phyloP scores from a whole-genome alignment of 1,140 invertebrate species.

The Calliphora vicina region DNA sequence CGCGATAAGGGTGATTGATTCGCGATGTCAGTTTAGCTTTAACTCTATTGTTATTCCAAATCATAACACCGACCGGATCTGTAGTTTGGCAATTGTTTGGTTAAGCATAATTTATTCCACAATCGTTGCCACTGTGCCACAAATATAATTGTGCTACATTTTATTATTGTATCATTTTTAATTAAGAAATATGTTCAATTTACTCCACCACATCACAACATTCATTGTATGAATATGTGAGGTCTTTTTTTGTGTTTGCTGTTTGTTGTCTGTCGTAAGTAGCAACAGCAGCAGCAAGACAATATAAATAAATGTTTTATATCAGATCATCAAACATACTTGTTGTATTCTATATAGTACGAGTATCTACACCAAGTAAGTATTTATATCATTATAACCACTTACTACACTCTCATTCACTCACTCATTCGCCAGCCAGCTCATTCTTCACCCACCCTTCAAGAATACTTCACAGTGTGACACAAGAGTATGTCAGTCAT shows the following conservation, averaged over 20 bases:
- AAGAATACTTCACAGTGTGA: neutral
- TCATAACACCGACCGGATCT: no score
- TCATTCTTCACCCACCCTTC: no score
- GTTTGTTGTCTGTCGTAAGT: neutral
- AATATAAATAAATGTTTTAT: neutral
- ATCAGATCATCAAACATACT: neutral
- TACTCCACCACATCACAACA: neutral
- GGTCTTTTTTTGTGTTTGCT: no score
- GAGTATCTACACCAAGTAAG: no score
- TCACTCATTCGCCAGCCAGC: neutral
- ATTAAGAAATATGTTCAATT: slow-evolving; percentile 1
- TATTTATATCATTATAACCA: neutral
- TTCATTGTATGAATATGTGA: no score
- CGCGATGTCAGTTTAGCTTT: no score
- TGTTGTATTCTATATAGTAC: neutral
- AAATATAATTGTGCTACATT: no score
- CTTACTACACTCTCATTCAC: neutral
- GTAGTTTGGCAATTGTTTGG: no score
- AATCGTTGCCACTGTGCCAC: no score
- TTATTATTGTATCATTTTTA: neutral
- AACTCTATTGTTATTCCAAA: no score
- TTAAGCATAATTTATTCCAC: no score
- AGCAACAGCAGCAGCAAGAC: neutral
- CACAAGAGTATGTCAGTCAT: neutral
- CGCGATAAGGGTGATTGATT: no score